phyloP scores from a whole-genome alignment of 2,888 invertebrate genomes.

The Drosophila quinaria region DNA sequence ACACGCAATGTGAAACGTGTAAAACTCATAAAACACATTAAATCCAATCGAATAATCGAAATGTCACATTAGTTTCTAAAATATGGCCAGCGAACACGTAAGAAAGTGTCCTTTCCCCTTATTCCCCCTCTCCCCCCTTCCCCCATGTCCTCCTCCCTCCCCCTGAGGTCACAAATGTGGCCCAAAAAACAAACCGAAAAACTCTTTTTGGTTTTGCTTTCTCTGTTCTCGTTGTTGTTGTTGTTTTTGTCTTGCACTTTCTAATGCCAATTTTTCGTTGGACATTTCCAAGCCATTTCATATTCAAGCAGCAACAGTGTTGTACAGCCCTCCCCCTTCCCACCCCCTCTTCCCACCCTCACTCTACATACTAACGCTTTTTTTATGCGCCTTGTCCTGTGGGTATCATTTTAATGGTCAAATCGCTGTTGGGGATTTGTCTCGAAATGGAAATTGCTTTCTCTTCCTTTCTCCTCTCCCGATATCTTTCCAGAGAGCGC shows the following conservation, averaged over 20 bases:
- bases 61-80: conserved; percentile 86
- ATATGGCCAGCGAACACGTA: conserved; percentile 83
- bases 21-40: conserved; percentile 85
- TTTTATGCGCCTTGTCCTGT: conserved; percentile 75
- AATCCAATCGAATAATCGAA: conserved; percentile 86
- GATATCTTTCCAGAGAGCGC: neutral
- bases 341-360: neutral
- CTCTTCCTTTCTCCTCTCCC: conserved; percentile 45
- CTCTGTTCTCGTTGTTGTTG: neutral
- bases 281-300: conserved; percentile 74
- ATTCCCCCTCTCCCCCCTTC: neutral
- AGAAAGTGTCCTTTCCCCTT: conserved; percentile 40
- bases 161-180: conserved; percentile 69
- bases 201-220: conserved; percentile 61
- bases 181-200: conserved; percentile 55
- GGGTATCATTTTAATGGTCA: conserved; percentile 85
- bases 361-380: conserved; percentile 16
- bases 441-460: conserved; percentile 77
- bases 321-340: neutral
- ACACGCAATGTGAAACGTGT: conserved; percentile 66
- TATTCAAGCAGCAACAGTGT: conserved; percentile 67
- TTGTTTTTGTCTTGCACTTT: conserved; percentile 50
- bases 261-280: conserved; percentile 49
- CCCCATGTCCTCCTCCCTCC: neutral
- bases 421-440: conserved; percentile 72